Base-by-base conservation (phyloP, 2,113 vertebrate genomes). In the Sitta europaea region DNA sequence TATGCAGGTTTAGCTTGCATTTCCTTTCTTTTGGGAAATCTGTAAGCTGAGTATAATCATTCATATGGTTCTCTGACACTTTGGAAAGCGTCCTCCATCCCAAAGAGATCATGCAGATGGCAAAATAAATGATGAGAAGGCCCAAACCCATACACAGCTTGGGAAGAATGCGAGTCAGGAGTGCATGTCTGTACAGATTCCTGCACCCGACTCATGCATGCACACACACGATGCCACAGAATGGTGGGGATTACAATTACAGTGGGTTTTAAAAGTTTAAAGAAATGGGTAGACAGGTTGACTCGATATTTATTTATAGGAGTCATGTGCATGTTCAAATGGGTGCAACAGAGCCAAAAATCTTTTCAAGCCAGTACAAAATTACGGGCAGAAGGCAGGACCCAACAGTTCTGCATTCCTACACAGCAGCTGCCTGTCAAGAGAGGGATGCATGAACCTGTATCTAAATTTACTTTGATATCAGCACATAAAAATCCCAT, bases 361-460 rank as follows among this genome's bases (percentile, higher is more conserved):
- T 48, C 63, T 80, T 79, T 88, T 80, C 75, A 59, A 92, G 75
- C 36, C 76, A 76, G 74, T 18, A 33, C 67, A 80, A 71, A 92
- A 48, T 67, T 23, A 68, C 53, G 70, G 75, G 59, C 68, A 88
- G 67, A 70, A 90, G 74, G 74, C 93, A 96, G 90, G 89, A 85
- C 55, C 19, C 53, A 91, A 85, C 93, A 86, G 87, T 47, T 92
- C 81, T 42, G 51, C 93, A 90, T 96, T 97, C 90, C 93, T 66
- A 33, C 12, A 6, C 35, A 95, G 93, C 94, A 95, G 85, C 92
- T 95, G 95, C 87, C 71, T 83, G 88, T 86, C 82, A 94, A 70
- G 67, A 86, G 71, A 86, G 22, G 27, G 58, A 35, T 75, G 78
- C 58, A 72, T 14, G 23, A 90, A 92, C 55, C 53, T 13, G 47